Conservation (phyloP, 1,140 invertebrate species). For the Drosophila sucinea region DNA sequence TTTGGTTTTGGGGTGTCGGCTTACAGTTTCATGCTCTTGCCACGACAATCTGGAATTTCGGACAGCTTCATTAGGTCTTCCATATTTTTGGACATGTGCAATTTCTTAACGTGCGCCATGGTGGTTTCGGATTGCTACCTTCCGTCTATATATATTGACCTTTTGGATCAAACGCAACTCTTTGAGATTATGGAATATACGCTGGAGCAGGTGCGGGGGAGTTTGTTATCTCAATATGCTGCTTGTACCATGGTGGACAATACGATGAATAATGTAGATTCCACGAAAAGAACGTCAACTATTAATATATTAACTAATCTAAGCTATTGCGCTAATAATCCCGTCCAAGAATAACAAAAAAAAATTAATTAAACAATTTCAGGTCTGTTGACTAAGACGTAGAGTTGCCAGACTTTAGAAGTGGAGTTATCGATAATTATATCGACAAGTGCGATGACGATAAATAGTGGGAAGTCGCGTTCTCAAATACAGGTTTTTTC, state of each 20-base stretch:
- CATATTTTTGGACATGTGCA: constrained; percentile 84
- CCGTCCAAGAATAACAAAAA: neutral
- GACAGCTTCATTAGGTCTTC: constrained; percentile 85
- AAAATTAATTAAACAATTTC: neutral
- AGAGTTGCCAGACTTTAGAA: neutral
- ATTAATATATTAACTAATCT: neutral
- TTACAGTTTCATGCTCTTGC: constrained; percentile 84
- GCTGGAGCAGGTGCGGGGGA: neutral
- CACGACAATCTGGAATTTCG: constrained; percentile 84
- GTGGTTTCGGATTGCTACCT: neutral
- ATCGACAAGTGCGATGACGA: no score
- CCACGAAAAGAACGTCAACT: neutral
- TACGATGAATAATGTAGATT: neutral
- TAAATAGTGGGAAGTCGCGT: no score
- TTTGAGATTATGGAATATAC: neutral
- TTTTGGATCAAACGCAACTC: neutral
- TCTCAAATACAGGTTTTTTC: no score
- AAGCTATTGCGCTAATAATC: neutral
- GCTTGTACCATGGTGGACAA: neutral
- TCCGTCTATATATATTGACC: neutral
- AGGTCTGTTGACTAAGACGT: neutral
- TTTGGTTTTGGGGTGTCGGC: constrained; percentile 48
- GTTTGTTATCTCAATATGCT: neutral
- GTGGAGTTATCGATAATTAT: no score
- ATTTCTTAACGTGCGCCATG: constrained; percentile 83